These are phyloP conservation scores for Aphelocoma californica DNA, from an alignment of 2,797 vertebrate genomes.

Conservation along the genomic window DNA sequence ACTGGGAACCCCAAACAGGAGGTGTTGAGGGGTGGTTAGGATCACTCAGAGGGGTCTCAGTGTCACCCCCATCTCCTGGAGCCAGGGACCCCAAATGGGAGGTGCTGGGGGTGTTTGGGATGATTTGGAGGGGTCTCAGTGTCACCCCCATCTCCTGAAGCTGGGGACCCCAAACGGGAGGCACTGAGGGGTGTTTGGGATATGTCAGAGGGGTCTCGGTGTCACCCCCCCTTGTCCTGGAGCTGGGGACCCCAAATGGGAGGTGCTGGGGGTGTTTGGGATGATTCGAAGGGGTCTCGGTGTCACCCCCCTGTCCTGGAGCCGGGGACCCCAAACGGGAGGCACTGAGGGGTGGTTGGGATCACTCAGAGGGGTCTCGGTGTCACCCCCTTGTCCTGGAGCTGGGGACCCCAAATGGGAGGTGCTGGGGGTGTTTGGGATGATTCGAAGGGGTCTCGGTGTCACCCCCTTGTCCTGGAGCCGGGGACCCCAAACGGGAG, in stretches of 20 bases:
- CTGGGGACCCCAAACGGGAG: rapidly evolving
- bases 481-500: rapidly evolving
- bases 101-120: rapidly evolving
- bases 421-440: background rate
- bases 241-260: rapidly evolving
- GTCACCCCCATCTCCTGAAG: background rate
- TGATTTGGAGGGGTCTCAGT: rapidly evolving
- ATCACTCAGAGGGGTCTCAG: rapidly evolving
- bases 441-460: background rate
- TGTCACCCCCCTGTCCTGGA: rapidly evolving
- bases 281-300: rapidly evolving
- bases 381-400: no score
- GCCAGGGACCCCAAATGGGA: rapidly evolving
- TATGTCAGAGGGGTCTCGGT: rapidly evolving
- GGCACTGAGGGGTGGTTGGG: no score
- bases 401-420: no score
- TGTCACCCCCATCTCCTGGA: background rate
- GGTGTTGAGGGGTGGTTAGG: rapidly evolving
- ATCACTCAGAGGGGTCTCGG: no score
- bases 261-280: rapidly evolving
- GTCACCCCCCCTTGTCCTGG: no score
- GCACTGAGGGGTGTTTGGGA: rapidly evolving
- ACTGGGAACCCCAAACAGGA: background rate
- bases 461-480: no score
- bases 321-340: rapidly evolving